Evolutionary conservation across 2,113 vertebrate genomes (phyloP), one percentile per base, ranked within the genome.

Genomic region (Anseranas semipalmata): DNA sequence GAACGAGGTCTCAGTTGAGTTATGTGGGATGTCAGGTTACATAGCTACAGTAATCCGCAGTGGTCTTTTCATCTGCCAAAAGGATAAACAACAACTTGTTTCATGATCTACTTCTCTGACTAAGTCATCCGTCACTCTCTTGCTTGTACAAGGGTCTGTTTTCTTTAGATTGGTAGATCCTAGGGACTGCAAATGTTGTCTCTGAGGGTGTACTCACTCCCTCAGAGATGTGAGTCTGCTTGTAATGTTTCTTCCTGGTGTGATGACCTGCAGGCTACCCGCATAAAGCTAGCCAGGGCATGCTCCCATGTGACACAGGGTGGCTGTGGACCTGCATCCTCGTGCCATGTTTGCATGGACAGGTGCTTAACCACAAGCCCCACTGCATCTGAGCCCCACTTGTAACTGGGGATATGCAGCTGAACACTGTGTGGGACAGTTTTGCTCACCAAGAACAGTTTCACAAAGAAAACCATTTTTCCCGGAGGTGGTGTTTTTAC

Each of bases 301-400:
- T 41, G 18, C 50, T 65, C 15, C 30, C 1, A 2, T 2, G 2
- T 58, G 67, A 11, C 43, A 19, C 37, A 46, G 46, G 70, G 39
- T 0, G 1, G 43, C 48, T 66, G 43, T 1, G 3, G 48, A 46
- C 59, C 25, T 32, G 25, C 0, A 3, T 53, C 15, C 11, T 35
- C 32, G 55, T 5, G 21, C 14, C 0, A 0, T 8, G 4, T 39
- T 84, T 60, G 27, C 7, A 5, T 9, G 35, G 56, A 24, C 0
- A 2, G 33, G 13, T 65, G 20, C 48, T 59, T 75, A 67, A 35
- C 35, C 13, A 35, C 53, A 90, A 90, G 45, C 67, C 68, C 19
- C 68, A 22, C 25, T 78, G 48, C 22, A 20, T 83, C 85, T 73
- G 50, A 70, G 33, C 3, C 30, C 16, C 2, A 0, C 7, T 83